phyloP scores from a whole-genome alignment of 1,140 invertebrate species.

The Apis laboriosa region DNA sequence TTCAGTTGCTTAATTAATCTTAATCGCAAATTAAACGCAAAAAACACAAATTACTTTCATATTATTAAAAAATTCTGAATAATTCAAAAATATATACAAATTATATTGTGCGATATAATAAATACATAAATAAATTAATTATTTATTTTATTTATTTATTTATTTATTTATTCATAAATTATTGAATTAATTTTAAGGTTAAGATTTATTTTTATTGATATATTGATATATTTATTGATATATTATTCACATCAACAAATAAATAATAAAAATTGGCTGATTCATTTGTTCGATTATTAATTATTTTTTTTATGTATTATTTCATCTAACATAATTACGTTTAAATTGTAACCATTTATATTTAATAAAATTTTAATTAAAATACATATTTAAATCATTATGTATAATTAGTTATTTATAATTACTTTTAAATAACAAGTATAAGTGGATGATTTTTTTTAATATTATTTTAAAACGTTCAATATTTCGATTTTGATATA shows the following conservation, averaged over 20 bases:
- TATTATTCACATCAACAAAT: background rate
- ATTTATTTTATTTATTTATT: slow-evolving; percentile 17
- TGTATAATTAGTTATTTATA: background rate
- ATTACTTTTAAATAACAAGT: background rate
- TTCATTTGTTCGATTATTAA: slow-evolving; percentile 15
- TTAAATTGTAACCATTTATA: background rate
- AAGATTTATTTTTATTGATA: background rate
- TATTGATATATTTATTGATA: background rate
- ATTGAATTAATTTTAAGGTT: slow-evolving; percentile 1
- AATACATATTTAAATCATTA: background rate
- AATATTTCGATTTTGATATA: background rate
- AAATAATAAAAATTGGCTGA: background rate
- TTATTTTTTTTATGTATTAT: too few species aligned
- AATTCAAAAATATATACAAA: background rate
- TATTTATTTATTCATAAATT: slow-evolving; percentile 2
- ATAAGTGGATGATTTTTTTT: slow-evolving; percentile 19
- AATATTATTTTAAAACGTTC: background rate
- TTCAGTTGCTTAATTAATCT: background rate
- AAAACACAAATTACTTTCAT: too few species aligned
- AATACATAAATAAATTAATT: slow-evolving; percentile 30
- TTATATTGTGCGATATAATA: background rate
- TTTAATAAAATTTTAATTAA: background rate
- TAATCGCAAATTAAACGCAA: too few species aligned
- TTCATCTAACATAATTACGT: background rate
- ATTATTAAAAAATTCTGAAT: background rate